phyloP scores from a whole-genome alignment of 2,797 vertebrate species.

The Margarornis squamiger region DNA sequence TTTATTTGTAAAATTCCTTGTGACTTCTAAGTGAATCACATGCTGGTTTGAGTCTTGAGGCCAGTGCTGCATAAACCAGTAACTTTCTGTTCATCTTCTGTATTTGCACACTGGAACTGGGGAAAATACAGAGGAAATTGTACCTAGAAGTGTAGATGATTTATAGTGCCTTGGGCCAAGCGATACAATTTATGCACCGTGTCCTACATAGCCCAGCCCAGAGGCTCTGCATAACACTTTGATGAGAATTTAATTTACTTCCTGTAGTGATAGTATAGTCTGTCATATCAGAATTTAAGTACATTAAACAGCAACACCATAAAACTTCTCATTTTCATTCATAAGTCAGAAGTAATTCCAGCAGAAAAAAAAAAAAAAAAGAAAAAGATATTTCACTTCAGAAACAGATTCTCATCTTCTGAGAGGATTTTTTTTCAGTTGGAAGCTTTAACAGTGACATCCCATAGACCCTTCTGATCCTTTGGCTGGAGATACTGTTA shows the following conservation, averaged over 20 bases:
- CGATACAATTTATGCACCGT: neutral
- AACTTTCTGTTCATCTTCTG: neutral
- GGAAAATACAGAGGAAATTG: neutral
- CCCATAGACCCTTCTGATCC: neutral
- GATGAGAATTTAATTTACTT: constrained; percentile 52
- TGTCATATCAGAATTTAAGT: constrained; percentile 34
- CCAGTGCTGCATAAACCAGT: neutral
- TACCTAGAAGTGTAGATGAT: neutral
- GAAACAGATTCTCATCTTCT: neutral
- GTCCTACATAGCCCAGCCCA: neutral
- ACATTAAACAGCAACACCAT: constrained; percentile 35
- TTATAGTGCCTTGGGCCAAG: neutral
- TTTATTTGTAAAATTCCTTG: neutral
- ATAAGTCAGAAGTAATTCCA: neutral
- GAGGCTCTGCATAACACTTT: neutral
- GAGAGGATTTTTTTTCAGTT: neutral
- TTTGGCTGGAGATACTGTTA: neutral
- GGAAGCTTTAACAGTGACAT: neutral
- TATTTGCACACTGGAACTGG: neutral
- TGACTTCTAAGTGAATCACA: neutral
- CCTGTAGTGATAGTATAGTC: neutral
- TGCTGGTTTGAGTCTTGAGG: neutral
- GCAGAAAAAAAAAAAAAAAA: neutral
- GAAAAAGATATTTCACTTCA: neutral
- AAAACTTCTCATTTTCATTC: constrained; percentile 36